These are phyloP conservation scores for Ips typographus DNA, from an alignment of 1,140 invertebrate genomes.

Conservation along the genomic window DNA sequence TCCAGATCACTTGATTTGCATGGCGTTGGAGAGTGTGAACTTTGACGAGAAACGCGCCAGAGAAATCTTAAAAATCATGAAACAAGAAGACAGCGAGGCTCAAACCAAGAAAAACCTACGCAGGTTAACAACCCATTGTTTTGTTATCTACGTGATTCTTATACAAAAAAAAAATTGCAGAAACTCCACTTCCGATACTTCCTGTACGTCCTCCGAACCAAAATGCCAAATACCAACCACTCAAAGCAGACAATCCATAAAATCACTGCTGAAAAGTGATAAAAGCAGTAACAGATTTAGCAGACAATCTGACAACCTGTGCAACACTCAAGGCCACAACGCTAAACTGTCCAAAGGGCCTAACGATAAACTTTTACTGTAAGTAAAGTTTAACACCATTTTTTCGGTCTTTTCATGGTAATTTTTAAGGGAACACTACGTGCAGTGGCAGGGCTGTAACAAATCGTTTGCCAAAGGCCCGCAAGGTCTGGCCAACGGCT, in stretches of 20 bases:
- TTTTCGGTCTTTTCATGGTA: conserved; percentile 1
- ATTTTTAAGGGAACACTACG: conserved; percentile 63
- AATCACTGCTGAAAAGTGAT: conserved; percentile 46
- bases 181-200: neutral
- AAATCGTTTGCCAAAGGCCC: conserved; percentile 53
- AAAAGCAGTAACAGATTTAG: conserved; percentile 35
- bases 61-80: conserved; percentile 73
- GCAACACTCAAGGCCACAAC: conserved; percentile 62
- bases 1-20: conserved; percentile 74
- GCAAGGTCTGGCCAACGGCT: conserved; percentile 57
- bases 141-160: too few species aligned
- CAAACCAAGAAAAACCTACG: conserved; percentile 4
- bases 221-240: conserved; percentile 40
- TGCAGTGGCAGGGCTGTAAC: conserved; percentile 70
- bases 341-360: conserved; percentile 63
- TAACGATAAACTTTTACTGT: conserved; percentile 68
- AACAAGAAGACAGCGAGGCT: conserved; percentile 56
- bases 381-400: conserved; percentile 46
- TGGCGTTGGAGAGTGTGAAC: conserved; percentile 85
- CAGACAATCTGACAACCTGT: conserved; percentile 56
- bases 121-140: neutral
- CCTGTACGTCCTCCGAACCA: neutral
- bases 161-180: neutral
- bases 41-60: conserved; percentile 78
- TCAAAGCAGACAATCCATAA: conserved; percentile 50